Percentiles rank a stretch among this genome's conserved stretches.
Evolutionary conservation across 1,140 invertebrate species (phyloP).

Genomic region (Ylistrum balloti): DNA sequence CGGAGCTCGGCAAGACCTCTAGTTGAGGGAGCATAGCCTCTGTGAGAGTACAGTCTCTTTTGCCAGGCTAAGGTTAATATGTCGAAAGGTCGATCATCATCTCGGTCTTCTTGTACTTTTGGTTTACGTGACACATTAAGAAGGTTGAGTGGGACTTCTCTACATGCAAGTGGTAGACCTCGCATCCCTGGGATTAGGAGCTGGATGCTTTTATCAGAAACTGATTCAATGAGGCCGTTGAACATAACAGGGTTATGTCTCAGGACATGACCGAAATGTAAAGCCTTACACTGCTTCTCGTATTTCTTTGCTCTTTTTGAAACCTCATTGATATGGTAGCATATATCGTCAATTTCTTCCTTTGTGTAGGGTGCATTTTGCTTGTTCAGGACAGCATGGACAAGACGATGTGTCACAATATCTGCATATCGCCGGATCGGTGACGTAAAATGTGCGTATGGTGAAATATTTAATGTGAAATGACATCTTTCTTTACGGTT

Average conservation of each 20-base stretch:
- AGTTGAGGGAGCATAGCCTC: conserved; percentile 39
- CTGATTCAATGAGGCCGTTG: conserved; percentile 48
- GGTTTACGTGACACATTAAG: conserved; percentile 56
- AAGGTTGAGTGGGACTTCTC: conserved; percentile 45
- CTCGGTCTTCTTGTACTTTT: background rate
- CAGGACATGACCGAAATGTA: conserved; percentile 47
- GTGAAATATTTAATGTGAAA: conserved; percentile 61
- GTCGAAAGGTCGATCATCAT: conserved; percentile 9
- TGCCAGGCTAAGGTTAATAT: conserved; percentile 47
- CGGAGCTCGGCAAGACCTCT: background rate
- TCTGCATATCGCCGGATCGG: conserved; percentile 82
- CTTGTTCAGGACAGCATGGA: conserved; percentile 62
- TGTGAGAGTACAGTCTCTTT: conserved; percentile 51
- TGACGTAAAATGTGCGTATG: conserved; percentile 81
- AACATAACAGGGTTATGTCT: conserved; percentile 27
- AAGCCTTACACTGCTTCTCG: conserved; percentile 52
- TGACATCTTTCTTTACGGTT: conserved; percentile 47
- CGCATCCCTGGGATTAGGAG: conserved; percentile 48
- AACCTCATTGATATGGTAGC: conserved; percentile 59
- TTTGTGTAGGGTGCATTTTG: conserved; percentile 55
- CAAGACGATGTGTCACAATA: conserved; percentile 74
- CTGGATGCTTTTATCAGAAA: conserved; percentile 55
- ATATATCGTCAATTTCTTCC: conserved; percentile 59
- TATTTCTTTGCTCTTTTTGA: conserved; percentile 53
- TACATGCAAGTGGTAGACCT: conserved; percentile 48